Evolutionary conservation across 2,797 vertebrate genomes (phyloP), one percentile per base, ranked within the genome.

Genomic region (Buceros bicornis): DNA sequence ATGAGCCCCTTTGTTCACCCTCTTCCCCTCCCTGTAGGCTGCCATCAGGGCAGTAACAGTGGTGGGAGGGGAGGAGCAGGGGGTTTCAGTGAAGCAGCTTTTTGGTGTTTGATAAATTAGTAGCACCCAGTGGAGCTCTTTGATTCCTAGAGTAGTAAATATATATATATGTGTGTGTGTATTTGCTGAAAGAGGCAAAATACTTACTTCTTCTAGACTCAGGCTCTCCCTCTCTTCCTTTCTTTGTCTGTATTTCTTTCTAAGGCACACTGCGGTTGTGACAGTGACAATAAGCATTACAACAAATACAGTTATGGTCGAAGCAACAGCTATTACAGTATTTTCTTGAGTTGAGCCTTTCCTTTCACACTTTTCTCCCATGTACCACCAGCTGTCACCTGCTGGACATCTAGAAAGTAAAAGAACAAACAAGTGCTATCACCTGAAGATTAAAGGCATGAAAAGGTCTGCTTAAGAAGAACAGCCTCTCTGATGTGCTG

Each of bases 351-450:
- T 48, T 11, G 98, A 97, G 58, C 98, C 98, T 85, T 86, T 98
- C 83, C 81, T 92, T 96, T 99, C 98, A 96, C 99, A 99, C 53
- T 86, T 97, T 77, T 98, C 67, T 33, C 99, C 99, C 29, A 98
- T 98, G 94, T 98, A 98, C 99, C 99, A 99, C 99, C 99, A 99
- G 97, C 97, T 91, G 3, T 95, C 67, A 11, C 98, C 98, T 35
- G 98, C 98, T 4, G 82, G 95, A 93, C 99, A 99, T 95, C 99
- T 99, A 70, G 29, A 78, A 40, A 77, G n/a, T n/a, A 29, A n/a
- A 65, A 93, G 45, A 71, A 90, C 16, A 81, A 65, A 78, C 4
- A 3, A 13, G 7, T 33, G 24, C 1, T 40, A 18, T 54, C 45
- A 67, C 16, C 17, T 69, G 56, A 83, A 85, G 15, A 40, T 33